Evolutionary conservation across 2,888 invertebrate genomes (phyloP).

Genomic region (Eudemis profundana): DNA sequence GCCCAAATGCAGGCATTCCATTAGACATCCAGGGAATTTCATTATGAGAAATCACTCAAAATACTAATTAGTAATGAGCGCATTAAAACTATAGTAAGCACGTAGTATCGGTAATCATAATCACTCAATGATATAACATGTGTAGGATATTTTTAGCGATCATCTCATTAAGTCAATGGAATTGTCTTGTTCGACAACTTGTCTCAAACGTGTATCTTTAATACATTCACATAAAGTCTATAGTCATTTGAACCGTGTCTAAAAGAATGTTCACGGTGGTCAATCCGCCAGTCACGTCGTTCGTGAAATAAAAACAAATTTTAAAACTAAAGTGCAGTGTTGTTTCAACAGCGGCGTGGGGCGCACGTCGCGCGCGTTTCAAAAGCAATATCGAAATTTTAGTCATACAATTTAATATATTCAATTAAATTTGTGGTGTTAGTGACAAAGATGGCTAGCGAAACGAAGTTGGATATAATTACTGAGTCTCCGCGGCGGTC

Average conservation of each 20-base stretch:
- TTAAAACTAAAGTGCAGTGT: constrained; percentile 26
- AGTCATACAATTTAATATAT: constrained; percentile 15
- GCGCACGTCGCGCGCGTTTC: constrained; percentile 22
- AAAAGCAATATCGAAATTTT: constrained; percentile 40
- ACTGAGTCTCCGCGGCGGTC: constrained; percentile 54
- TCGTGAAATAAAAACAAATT: constrained; percentile 20
- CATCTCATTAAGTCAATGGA: constrained; percentile 25
- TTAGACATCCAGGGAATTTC: background rate
- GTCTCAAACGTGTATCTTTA: background rate
- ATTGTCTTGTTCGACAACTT: background rate
- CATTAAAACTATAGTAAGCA: background rate
- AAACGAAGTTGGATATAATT: constrained; percentile 55
- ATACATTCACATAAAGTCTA: constrained; percentile 6
- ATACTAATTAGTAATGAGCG: background rate
- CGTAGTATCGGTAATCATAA: constrained; percentile 1
- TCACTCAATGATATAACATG: constrained; percentile 1
- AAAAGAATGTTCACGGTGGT: background rate
- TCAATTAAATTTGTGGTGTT: constrained; percentile 4
- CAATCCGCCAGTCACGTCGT: constrained; percentile 3
- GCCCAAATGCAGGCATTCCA: background rate
- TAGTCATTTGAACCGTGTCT: no score
- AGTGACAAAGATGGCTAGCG: constrained; percentile 48
- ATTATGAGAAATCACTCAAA: background rate
- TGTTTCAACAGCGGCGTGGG: constrained; percentile 10
- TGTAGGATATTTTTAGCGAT: constrained; percentile 21